Conservation (phyloP, 2,888 invertebrate species). For the Blastobasis adustella region DNA sequence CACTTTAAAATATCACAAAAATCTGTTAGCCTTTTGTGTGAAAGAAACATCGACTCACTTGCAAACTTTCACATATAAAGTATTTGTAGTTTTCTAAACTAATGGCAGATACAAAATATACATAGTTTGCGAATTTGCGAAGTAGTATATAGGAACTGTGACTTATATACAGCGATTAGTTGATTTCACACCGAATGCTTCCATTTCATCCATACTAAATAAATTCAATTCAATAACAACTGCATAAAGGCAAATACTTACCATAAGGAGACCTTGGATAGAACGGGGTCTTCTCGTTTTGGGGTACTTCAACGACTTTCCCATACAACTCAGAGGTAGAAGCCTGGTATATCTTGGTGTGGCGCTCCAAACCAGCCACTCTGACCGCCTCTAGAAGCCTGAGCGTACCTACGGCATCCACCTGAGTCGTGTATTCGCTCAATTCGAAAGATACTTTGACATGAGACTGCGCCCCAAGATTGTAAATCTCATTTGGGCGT, state of each 20-base stretch:
- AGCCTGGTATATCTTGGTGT: slow-evolving; percentile 94
- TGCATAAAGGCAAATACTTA: slow-evolving; percentile 45
- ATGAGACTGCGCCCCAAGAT: slow-evolving; percentile 98
- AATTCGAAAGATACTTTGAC: slow-evolving; percentile 99
- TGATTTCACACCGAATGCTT: too few species aligned
- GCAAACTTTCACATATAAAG: too few species aligned
- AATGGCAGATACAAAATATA: too few species aligned
- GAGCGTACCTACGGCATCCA: slow-evolving; percentile 95
- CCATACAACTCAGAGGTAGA: slow-evolving; percentile 97
- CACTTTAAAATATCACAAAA: too few species aligned
- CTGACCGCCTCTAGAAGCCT: slow-evolving; percentile 93
- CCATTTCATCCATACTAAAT: too few species aligned
- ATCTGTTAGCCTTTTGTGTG: too few species aligned
- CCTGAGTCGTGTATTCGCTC: slow-evolving; percentile 99
- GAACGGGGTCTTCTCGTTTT: slow-evolving; percentile 95
- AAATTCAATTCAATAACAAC: too few species aligned
- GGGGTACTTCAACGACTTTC: slow-evolving; percentile 93
- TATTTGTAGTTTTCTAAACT: too few species aligned
- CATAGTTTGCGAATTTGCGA: too few species aligned
- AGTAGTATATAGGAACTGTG: too few species aligned
- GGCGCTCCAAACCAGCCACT: slow-evolving; percentile 87
- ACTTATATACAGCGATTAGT: too few species aligned
- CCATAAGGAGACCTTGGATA: slow-evolving; percentile 98
- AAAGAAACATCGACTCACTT: too few species aligned
- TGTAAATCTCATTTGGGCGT: slow-evolving; percentile 95